Base-by-base conservation (phyloP, 2,888 invertebrate species). In the Drosophila acutilabella region DNA sequence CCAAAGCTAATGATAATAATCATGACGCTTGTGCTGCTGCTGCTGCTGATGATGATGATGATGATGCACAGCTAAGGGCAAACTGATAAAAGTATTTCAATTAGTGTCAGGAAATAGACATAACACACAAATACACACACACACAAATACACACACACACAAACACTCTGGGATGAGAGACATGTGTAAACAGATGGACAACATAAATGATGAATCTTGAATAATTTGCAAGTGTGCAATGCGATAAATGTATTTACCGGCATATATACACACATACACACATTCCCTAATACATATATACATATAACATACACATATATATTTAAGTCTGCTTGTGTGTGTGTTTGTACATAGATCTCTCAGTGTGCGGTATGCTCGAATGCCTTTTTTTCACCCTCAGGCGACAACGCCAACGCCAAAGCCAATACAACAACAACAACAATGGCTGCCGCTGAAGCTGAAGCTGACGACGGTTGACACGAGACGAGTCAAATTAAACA, bases 51-150 rank as follows among this genome's bases (percentile, higher is more conserved):
- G 26, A 3, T 45, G 16, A 11, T 36, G 33, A 20, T 64, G 38
- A 33, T n/a, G 52, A 11, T 64, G 77, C 53, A 18, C 41, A 54
- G 62, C 64, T 44, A 60, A 62, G 33, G 57, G 38, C 41, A 67
- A 74, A 85, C 71, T 83, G 87, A 83, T 88, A 88, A 83, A 83
- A 88, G 83, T 83, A 83, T 83, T 88, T 83, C 89, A 88, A 83
- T 83, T 83, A 83, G 89, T 88, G 74, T 70, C 87, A 83, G 86
- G 62, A 78, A 81, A 76, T 81, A 70, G 64, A 44, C 62, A 54
- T 26, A 54, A 41, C 16, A 16, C 30, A 42, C 14, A 59, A n/a
- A 41, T 18, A 51, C 33, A 47, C 30, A 42, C 14, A 59, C 18
- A 41, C 30, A 51, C 33, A 47, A 13, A 13, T 18, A 33, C 6